Base-by-base conservation (phyloP, 2,888 invertebrate genomes). In the Toxonevra muliebris region DNA sequence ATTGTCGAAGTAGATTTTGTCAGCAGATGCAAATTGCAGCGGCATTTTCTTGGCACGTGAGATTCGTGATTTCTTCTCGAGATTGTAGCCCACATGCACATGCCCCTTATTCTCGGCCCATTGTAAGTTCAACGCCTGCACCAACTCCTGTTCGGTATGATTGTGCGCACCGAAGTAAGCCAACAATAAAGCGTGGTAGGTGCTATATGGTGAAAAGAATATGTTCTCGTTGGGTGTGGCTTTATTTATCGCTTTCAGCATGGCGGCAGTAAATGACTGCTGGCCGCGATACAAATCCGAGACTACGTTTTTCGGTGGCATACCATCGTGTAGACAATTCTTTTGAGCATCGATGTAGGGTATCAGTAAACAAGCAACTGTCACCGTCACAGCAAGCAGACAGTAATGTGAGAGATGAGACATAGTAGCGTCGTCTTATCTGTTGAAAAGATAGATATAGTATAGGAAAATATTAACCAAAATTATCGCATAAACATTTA, bases 161-260 rank as follows among this genome's bases (percentile, higher is more conserved):
- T 90, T 90, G 1, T 88, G 89, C 1, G 94, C 86, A 0, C 93
- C 90, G 78, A 94, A 93, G 80, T 93, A 95, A 0, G 93, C 92
- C 71, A 95, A 86, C 60, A 92, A 82, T 43, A 96, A 80, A 0
- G 94, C 91, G 76, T 94, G 92, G 80, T 94, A 92, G 13, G 95
- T 90, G 74, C 94, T 95, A 86, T 93, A 92, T 0, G 95, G 95
- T 8, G 95, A 95, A 84, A 94, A 94, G 87, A 96, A 94, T 52
- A 95, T 86, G 82, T 95, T 95, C 74, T 91, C 91, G 53, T 88
- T 87, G 0, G 90, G 89, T 72, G 90, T 89, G 17, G 88, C 88
- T 65, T 87, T 85, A 73, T 91, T 90, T 72, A 91, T 89, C 17
- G 90, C 88, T 73, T 90, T 89, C 76, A 95, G 87, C 63, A 93